Conservation (phyloP, 2,888 invertebrate genomes). For the Sphaerophoria rueppellii region DNA sequence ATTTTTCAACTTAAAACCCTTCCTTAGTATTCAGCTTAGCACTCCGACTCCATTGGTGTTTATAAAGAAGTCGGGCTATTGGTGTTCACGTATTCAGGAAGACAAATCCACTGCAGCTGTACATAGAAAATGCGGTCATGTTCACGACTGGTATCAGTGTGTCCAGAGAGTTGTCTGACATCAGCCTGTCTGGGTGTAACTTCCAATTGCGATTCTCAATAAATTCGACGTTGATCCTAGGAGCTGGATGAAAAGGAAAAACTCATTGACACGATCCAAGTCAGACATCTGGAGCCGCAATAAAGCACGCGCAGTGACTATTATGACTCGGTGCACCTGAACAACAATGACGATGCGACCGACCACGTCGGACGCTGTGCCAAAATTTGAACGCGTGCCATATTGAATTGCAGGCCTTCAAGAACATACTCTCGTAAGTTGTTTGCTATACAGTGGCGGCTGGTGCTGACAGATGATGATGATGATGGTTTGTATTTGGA, state of each 20-base stretch:
- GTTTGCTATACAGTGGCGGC: neutral
- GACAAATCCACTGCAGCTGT: slow-evolving; percentile 52
- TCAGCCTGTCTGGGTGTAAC: slow-evolving; percentile 26
- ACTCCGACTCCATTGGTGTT: too few relatives aligned
- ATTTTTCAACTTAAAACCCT: slow-evolving; percentile 41
- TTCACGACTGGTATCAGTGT: slow-evolving; percentile 39
- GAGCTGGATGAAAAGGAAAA: slow-evolving; percentile 9
- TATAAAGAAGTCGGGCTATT: neutral
- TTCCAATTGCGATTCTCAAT: slow-evolving; percentile 38
- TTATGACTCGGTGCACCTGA: slow-evolving; percentile 26
- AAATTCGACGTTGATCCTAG: slow-evolving; percentile 28
- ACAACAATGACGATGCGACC: neutral
- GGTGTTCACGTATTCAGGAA: slow-evolving; percentile 46
- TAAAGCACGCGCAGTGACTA: slow-evolving; percentile 29
- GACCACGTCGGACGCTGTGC: too few relatives aligned
- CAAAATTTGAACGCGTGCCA: slow-evolving; percentile 55
- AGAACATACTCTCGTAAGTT: slow-evolving; percentile 15
- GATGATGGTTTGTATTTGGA: slow-evolving; percentile 26
- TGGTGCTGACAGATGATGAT: slow-evolving; percentile 47
- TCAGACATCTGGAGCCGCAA: slow-evolving; percentile 62
- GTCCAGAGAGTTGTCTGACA: slow-evolving; percentile 66
- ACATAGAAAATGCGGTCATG: slow-evolving; percentile 29
- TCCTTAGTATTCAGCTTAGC: slow-evolving; percentile 48
- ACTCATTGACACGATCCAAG: slow-evolving; percentile 39
- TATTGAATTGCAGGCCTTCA: slow-evolving; percentile 45